Evolutionary conservation across 1,140 invertebrate species (phyloP).

Genomic region (Eurosta solidaginis): DNA sequence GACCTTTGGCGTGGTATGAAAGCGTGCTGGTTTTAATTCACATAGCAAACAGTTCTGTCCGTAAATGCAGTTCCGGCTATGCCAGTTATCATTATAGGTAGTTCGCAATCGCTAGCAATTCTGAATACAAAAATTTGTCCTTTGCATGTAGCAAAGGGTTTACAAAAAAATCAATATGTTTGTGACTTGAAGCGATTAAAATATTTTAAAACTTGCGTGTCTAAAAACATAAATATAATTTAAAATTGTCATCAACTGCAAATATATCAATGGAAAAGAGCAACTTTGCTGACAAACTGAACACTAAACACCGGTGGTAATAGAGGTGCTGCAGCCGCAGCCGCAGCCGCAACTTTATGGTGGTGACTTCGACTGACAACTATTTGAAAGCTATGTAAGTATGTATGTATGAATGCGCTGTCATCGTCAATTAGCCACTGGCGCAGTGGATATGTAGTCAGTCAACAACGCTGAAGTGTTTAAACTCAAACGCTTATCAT

Average conservation of each 20-base stretch:
- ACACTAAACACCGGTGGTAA: neutral
- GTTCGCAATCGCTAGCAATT: too few species aligned
- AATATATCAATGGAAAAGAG: neutral
- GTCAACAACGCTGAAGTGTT: slow-evolving; percentile 7
- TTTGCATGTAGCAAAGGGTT: too few species aligned
- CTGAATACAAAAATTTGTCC: too few species aligned
- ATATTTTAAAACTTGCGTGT: slow-evolving; percentile 4
- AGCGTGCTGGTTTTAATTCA: too few species aligned
- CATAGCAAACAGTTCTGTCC: too few species aligned
- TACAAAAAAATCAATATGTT: neutral
- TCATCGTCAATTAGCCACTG: slow-evolving; percentile 20
- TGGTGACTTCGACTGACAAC: neutral
- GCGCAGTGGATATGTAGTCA: neutral
- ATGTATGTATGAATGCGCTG: too few species aligned
- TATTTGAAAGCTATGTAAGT: neutral
- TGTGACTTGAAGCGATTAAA: neutral
- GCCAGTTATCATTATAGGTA: too few species aligned
- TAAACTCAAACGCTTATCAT: slow-evolving; percentile 10
- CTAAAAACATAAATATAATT: slow-evolving; percentile 27
- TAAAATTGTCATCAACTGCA: neutral
- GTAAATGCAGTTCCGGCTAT: too few species aligned
- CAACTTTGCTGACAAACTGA: neutral
- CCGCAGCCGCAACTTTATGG: neutral
- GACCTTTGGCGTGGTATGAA: too few species aligned
- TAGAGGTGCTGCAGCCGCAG: too few species aligned